phyloP scores from a whole-genome alignment of 92 coral and sea anemone species.

The Epizoanthus ramosus region DNA sequence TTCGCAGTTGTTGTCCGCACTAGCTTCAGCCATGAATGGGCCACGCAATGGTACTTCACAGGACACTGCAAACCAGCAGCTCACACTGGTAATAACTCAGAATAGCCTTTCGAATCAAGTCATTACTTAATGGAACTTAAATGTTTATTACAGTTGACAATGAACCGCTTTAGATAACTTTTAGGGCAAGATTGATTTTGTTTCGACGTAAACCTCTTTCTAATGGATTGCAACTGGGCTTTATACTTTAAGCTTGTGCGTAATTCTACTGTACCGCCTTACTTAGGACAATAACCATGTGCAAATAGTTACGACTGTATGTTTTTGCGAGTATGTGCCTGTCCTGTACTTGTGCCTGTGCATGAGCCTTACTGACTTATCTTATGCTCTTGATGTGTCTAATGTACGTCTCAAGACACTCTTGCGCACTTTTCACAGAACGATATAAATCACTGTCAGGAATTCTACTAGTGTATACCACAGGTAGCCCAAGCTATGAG shows the following conservation, averaged over 20 bases:
- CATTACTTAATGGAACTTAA: too few relatives aligned
- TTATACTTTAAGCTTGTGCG: too few relatives aligned
- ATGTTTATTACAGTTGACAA: too few relatives aligned
- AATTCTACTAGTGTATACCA: background rate
- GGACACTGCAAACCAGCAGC: background rate
- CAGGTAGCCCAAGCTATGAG: too few relatives aligned
- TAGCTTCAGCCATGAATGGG: conserved; percentile 10
- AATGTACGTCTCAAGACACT: background rate
- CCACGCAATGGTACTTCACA: background rate
- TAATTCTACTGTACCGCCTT: too few relatives aligned
- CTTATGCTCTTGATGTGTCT: background rate
- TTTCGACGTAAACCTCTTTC: too few relatives aligned
- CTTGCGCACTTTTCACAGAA: too few relatives aligned
- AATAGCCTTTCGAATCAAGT: background rate
- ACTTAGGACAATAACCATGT: too few relatives aligned
- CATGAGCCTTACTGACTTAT: background rate
- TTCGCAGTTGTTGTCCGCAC: conserved; percentile 29
- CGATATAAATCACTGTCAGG: too few relatives aligned
- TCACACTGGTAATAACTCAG: background rate
- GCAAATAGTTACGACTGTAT: background rate
- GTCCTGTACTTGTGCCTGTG: background rate
- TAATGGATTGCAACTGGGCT: too few relatives aligned
- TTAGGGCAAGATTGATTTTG: too few relatives aligned
- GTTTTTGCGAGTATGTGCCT: background rate
- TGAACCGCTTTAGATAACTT: too few relatives aligned